Percentiles rank a stretch among this genome's conserved stretches.
Conservation (phyloP, 1,140 invertebrate genomes). For the Hermetia illucens region DNA sequence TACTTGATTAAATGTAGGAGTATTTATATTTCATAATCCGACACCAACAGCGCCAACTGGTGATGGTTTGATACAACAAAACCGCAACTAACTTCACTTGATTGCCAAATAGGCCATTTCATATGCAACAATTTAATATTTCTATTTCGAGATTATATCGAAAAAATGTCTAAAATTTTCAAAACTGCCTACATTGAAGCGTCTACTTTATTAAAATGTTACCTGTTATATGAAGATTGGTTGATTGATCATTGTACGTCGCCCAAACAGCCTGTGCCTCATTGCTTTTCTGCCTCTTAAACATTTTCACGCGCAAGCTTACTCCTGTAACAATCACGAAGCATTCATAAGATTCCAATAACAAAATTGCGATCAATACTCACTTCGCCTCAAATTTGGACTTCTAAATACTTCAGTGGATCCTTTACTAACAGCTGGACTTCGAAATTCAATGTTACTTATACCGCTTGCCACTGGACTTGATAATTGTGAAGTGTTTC, state of each 20-base stretch:
- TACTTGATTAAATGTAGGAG: too few species aligned
- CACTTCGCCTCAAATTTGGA: neutral
- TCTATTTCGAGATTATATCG: too few species aligned
- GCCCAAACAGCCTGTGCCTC: slow-evolving; percentile 10
- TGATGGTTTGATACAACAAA: too few species aligned
- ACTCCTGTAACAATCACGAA: slow-evolving; percentile 11
- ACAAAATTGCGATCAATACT: neutral
- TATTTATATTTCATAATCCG: too few species aligned
- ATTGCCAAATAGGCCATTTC: too few species aligned
- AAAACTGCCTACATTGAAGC: too few species aligned
- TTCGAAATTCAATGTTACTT: slow-evolving; percentile 9
- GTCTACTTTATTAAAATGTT: too few species aligned
- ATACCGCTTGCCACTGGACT: slow-evolving; percentile 9
- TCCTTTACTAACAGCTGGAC: neutral
- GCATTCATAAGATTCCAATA: slow-evolving; percentile 1
- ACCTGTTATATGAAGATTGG: slow-evolving; percentile 23
- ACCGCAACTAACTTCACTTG: too few species aligned
- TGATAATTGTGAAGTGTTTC: slow-evolving; percentile 4
- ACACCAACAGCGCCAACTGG: too few species aligned
- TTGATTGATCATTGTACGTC: slow-evolving; percentile 13
- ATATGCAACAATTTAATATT: too few species aligned
- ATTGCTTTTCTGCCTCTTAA: slow-evolving; percentile 18
- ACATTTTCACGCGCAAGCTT: slow-evolving; percentile 27
- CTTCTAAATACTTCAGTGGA: neutral
- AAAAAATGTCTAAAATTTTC: too few species aligned